Percentiles rank a stretch among this genome's conserved stretches.
These are phyloP conservation scores for Whitmania pigra DNA, from an alignment of 1,140 invertebrate genomes.

Conservation along the genomic window DNA sequence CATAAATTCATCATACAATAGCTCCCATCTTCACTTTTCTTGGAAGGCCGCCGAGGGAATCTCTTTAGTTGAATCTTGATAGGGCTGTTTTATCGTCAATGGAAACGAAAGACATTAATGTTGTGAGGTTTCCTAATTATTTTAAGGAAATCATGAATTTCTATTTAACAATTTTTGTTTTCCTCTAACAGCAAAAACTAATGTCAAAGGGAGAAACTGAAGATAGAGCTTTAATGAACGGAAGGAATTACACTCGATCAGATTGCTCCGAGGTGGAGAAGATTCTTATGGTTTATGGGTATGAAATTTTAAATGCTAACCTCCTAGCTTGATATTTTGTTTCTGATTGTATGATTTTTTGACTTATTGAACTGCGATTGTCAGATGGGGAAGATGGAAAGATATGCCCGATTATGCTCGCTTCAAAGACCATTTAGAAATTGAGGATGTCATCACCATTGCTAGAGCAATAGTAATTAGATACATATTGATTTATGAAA, in stretches of 20 bases:
- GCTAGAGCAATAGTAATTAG: slow-evolving; percentile 81
- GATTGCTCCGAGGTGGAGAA: slow-evolving; percentile 65
- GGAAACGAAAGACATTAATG: slow-evolving; percentile 42
- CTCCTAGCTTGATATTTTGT: no score
- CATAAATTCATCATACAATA: background rate
- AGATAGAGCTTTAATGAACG: slow-evolving; percentile 89
- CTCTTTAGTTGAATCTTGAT: slow-evolving; percentile 89
- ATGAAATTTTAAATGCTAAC: slow-evolving; percentile 33
- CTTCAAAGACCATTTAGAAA: slow-evolving; percentile 75
- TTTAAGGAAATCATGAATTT: background rate
- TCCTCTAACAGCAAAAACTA: slow-evolving; percentile 46
- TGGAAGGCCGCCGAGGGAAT: slow-evolving; percentile 95
- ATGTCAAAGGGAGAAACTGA: slow-evolving; percentile 97
- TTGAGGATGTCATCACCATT: slow-evolving; percentile 84
- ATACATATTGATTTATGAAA: background rate
- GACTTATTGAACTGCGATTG: background rate
- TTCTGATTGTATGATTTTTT: no score
- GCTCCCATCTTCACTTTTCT: slow-evolving; percentile 93
- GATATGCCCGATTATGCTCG: slow-evolving; percentile 81
- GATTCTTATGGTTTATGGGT: slow-evolving; percentile 83
- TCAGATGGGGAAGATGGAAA: slow-evolving; percentile 86
- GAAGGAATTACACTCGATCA: slow-evolving; percentile 42
- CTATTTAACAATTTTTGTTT: background rate
- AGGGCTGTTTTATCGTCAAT: slow-evolving; percentile 98
- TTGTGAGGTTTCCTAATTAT: slow-evolving; percentile 31